Conservation (phyloP, 92 coral and sea anemone species). For the Heliopora coerulea region DNA sequence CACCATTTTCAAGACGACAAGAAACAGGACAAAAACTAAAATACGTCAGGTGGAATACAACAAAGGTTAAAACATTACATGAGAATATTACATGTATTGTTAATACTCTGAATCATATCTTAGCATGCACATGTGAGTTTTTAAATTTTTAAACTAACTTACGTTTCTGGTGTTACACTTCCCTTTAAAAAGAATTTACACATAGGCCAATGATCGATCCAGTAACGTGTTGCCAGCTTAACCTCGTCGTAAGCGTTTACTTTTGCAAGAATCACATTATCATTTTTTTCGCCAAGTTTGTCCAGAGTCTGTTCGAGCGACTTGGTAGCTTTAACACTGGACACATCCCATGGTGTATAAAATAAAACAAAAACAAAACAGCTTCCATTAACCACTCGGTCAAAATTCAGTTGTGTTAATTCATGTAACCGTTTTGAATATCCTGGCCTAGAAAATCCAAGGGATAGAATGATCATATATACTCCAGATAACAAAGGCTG, state of each 20-base stretch:
- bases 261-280: conserved; percentile 64
- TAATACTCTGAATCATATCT: too few relatives aligned
- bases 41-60: too few relatives aligned
- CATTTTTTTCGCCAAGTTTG: conserved; percentile 59
- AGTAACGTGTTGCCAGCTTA: conserved; percentile 78
- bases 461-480: background rate
- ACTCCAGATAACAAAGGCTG: background rate
- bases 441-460: conserved; percentile 8
- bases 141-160: conserved; percentile 55
- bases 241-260: conserved; percentile 89
- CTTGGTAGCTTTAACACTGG: conserved; percentile 60
- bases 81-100: too few relatives aligned
- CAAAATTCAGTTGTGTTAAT: conserved; percentile 55
- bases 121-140: too few relatives aligned
- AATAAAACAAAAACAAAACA: conserved; percentile 90
- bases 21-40: too few relatives aligned
- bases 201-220: conserved; percentile 89
- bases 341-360: conserved; percentile 87
- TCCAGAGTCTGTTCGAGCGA: conserved; percentile 63
- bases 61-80: too few relatives aligned
- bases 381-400: conserved; percentile 68
- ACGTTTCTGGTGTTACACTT: conserved; percentile 92
- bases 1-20: too few relatives aligned
- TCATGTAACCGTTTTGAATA: conserved; percentile 43
- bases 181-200: conserved; percentile 90